Evolutionary conservation across 2,797 vertebrate species (phyloP), one percentile per base, ranked within the genome.

Genomic region (Darevskia mixta): DNA sequence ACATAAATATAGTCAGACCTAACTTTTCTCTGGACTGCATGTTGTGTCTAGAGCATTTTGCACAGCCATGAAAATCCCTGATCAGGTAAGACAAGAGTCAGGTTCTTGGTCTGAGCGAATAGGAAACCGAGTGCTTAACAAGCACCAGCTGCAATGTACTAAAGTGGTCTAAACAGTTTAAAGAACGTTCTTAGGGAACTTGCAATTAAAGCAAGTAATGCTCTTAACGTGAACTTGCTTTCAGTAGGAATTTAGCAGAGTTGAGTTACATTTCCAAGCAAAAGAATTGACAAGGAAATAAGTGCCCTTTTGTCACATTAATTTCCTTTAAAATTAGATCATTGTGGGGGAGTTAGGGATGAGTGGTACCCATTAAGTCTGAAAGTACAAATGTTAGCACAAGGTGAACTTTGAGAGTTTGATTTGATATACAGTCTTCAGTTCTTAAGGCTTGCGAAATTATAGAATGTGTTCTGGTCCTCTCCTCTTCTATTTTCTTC

Each of bases 381-480:
- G 85, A 41, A 86, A 88, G 88, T 81, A 85, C 66, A 85, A 69
- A 29, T 3, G 1, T 8, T 23, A 9, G 11, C 41, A 1, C 73
- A 2, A 6, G 89, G 79, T 78, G 88, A 86, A 83, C 0, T 0
- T 45, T 71, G 0, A 45, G 0, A 0, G 0, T 5, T 11, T 1
- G 0, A 0, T 45, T 82, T 61, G 84, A 85, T 78, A 18, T 38
- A 43, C 2, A 5, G 66, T 1, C 1, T 1, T 43, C 76, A 20
- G 8, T 17, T 29, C 49, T 29, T 18, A 13, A 69, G n/a, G 20
- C n/a, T 17, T 23, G n/a, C 29, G 4, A 2, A 69, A 45, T 25
- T 6, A 15, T 9, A 69, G 43, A 55, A 55, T 10, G 4, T 67
- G 3, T 55, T 58, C 66, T 7, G 23, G 17, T 27, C 41, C 38